Percentiles rank a stretch among this genome's conserved stretches.
Conservation (phyloP, 2,113 vertebrate genomes). For the Oxyruncus cristatus region DNA sequence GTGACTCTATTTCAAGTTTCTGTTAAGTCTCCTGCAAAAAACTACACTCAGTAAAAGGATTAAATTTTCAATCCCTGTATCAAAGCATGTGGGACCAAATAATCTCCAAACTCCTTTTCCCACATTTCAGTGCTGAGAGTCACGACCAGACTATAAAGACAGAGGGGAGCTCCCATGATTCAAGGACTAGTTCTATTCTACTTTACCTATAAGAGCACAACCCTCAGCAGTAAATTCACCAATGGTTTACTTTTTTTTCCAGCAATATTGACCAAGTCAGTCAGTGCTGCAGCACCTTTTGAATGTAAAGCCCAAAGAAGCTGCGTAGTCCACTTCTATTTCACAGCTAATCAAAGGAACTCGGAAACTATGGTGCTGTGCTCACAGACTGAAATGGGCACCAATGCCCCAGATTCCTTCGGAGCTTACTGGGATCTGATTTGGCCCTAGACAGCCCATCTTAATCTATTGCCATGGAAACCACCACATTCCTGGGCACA, state of each 20-base stretch:
- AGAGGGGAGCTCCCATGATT: not conserved
- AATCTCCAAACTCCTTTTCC: not conserved
- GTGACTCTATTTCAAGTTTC: not conserved
- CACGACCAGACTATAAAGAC: not conserved
- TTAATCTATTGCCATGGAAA: conserved; percentile 25
- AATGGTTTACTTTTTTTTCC: not conserved
- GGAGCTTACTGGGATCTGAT: not conserved
- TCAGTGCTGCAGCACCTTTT: not conserved
- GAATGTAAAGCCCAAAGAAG: not conserved
- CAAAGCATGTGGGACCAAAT: not conserved
- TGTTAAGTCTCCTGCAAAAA: not conserved
- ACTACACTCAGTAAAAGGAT: not conserved
- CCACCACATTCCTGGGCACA: not conserved
- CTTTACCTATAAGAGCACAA: not conserved
- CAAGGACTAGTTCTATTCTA: not conserved
- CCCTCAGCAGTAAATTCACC: not conserved
- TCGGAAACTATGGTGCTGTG: not conserved
- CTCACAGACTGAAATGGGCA: not conserved
- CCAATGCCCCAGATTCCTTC: not conserved
- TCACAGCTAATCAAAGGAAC: not conserved
- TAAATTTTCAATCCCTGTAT: not conserved
- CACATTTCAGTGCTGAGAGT: not conserved
- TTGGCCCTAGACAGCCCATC: not conserved
- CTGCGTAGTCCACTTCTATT: not conserved
- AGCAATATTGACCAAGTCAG: not conserved